phyloP scores from a whole-genome alignment of 1,140 invertebrate genomes.

The Dinothrombium tinctorium region DNA sequence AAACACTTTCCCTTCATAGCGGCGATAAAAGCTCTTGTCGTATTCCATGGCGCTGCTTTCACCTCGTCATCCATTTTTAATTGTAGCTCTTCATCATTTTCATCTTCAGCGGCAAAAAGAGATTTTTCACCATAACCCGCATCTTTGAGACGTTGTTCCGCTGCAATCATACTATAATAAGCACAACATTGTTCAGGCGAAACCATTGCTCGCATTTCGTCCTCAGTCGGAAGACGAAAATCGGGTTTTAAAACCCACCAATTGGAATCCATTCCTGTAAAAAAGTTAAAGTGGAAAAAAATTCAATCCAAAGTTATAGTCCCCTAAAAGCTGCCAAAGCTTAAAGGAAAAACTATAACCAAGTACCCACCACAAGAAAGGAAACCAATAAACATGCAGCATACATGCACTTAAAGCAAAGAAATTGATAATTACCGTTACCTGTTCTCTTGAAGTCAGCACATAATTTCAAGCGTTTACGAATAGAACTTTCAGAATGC shows the following conservation, averaged over 20 bases:
- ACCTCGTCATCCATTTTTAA: slow-evolving; percentile 95
- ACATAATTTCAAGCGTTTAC: slow-evolving; percentile 88
- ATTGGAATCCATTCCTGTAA: slow-evolving; percentile 58
- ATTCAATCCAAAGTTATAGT: slow-evolving; percentile 3
- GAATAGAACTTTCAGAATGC: slow-evolving; percentile 85
- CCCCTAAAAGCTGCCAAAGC: neutral
- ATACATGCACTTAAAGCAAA: too few species aligned
- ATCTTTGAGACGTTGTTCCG: slow-evolving; percentile 82
- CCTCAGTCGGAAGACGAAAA: slow-evolving; percentile 85
- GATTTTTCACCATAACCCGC: slow-evolving; percentile 97
- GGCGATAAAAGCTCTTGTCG: slow-evolving; percentile 78
- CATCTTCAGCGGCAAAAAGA: slow-evolving; percentile 82
- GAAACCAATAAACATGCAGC: neutral
- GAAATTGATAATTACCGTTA: slow-evolving; percentile 19
- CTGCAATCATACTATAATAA: slow-evolving; percentile 92
- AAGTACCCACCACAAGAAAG: neutral
- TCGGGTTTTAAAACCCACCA: slow-evolving; percentile 97
- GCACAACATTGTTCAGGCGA: slow-evolving; percentile 95
- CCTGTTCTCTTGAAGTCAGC: slow-evolving; percentile 96
- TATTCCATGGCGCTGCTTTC: slow-evolving; percentile 63
- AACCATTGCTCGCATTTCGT: slow-evolving; percentile 93
- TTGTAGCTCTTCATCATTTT: slow-evolving; percentile 89
- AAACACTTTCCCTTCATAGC: slow-evolving; percentile 93
- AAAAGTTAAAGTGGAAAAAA: slow-evolving; percentile 1
- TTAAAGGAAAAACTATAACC: neutral